These are phyloP conservation scores for Diglossa cyanea DNA, from an alignment of 2,797 vertebrate species.

Conservation along the genomic window DNA sequence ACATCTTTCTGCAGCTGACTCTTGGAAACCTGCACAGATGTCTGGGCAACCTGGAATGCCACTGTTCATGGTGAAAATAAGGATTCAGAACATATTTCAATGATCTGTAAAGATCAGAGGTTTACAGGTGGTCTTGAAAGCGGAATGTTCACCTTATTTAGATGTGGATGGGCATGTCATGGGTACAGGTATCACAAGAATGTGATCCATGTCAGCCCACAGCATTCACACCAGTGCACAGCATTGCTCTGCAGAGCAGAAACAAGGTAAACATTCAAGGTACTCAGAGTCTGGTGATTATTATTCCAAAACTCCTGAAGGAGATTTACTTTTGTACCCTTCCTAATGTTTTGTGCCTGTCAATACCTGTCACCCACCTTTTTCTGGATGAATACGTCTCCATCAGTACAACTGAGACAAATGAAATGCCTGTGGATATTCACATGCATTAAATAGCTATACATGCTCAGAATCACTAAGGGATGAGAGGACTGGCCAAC, in stretches of 20 bases:
- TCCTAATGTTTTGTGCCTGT: constrained; percentile 1
- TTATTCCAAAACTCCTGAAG: constrained; percentile 2
- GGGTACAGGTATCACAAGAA: background rate
- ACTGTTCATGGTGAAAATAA: background rate
- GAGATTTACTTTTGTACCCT: background rate
- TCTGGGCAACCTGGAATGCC: background rate
- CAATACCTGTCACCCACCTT: constrained; percentile 19
- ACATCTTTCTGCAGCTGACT: background rate
- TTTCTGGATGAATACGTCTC: background rate
- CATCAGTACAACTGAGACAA: background rate
- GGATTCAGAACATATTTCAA: background rate
- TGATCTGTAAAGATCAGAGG: background rate
- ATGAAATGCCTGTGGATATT: constrained; percentile 44
- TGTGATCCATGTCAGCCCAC: background rate
- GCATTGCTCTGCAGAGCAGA: background rate
- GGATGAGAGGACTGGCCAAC: background rate
- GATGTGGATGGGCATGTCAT: background rate
- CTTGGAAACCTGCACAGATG: background rate
- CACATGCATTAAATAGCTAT: background rate
- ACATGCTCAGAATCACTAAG: constrained; percentile 20
- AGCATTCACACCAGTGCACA: background rate
- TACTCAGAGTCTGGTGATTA: background rate
- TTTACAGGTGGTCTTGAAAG: background rate
- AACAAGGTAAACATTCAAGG: background rate
- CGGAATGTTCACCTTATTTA: background rate